phyloP scores from a whole-genome alignment of 2,797 vertebrate genomes.

The Melopsittacus undulatus region DNA sequence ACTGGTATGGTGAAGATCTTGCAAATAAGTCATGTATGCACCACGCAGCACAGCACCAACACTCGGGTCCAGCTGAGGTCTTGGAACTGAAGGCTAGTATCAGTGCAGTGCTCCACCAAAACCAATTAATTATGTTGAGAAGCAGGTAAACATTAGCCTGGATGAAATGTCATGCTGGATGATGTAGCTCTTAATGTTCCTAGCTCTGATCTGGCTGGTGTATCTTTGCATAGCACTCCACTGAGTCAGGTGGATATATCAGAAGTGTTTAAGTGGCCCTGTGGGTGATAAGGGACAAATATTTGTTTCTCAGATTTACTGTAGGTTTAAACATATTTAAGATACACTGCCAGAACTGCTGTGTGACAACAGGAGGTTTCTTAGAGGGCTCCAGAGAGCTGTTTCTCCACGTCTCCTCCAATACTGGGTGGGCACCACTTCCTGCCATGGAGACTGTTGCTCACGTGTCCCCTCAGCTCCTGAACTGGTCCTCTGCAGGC shows the following conservation, averaged over 20 bases:
- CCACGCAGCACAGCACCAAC: background rate
- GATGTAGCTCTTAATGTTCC: background rate
- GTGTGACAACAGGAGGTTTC: background rate
- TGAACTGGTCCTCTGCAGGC: background rate
- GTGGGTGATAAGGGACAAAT: background rate
- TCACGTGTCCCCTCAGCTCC: fast-evolving
- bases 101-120: constrained; percentile 21
- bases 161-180: background rate
- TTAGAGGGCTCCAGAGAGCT: background rate
- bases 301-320: constrained; percentile 23
- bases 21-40: background rate
- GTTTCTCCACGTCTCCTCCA: background rate
- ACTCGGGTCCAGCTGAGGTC: background rate
- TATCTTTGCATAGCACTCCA: background rate
- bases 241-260: background rate
- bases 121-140: background rate
- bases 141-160: constrained; percentile 4
- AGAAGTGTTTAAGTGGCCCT: background rate
- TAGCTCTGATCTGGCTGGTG: background rate
- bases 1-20: background rate
- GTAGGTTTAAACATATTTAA: background rate
- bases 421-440: background rate
- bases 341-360: background rate
- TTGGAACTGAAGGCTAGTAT: background rate
- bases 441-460: background rate